These are phyloP conservation scores for Chloropsis cyanopogon DNA, from an alignment of 2,113 vertebrate species.

Conservation along the genomic window DNA sequence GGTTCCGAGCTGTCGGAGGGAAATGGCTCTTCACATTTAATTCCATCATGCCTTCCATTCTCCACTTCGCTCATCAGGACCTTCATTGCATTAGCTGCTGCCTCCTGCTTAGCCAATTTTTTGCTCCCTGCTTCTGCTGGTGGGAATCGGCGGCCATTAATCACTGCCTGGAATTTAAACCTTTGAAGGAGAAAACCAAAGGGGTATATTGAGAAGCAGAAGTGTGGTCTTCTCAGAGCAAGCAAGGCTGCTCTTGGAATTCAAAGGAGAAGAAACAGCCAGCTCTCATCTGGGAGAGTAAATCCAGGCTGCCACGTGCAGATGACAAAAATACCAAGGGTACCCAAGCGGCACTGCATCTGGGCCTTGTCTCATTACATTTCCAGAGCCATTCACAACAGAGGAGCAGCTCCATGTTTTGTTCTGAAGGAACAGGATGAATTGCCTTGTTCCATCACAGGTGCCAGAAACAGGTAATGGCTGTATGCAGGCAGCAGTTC, in stretches of 20 bases:
- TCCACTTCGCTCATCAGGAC: constrained; percentile 81
- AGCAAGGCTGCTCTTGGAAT: not conserved
- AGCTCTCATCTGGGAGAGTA: not conserved
- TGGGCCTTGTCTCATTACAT: fast-evolving
- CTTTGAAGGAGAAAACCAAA: constrained; percentile 65
- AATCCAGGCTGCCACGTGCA: not conserved
- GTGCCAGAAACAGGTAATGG: fast-evolving
- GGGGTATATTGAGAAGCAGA: not conserved
- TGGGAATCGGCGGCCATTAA: constrained; percentile 85
- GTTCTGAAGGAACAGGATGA: not conserved
- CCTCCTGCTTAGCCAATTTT: constrained; percentile 93
- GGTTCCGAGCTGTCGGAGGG: not conserved
- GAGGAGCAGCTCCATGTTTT: not conserved
- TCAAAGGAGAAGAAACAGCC: not conserved
- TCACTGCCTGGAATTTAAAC: constrained; percentile 93
- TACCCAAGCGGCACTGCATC: not conserved
- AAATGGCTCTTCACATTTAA: not conserved
- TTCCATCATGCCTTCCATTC: constrained; percentile 65
- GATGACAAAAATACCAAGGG: not conserved
- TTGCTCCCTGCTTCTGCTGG: constrained; percentile 91
- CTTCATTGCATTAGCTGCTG: constrained; percentile 84
- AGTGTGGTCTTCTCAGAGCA: not conserved
- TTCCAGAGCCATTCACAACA: not conserved
- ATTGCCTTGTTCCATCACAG: not conserved
- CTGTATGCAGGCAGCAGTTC: not conserved